Evolutionary conservation across 2,888 invertebrate species (phyloP), one percentile per base, ranked within the genome.

Genomic region (Drosophila stalkeri): DNA sequence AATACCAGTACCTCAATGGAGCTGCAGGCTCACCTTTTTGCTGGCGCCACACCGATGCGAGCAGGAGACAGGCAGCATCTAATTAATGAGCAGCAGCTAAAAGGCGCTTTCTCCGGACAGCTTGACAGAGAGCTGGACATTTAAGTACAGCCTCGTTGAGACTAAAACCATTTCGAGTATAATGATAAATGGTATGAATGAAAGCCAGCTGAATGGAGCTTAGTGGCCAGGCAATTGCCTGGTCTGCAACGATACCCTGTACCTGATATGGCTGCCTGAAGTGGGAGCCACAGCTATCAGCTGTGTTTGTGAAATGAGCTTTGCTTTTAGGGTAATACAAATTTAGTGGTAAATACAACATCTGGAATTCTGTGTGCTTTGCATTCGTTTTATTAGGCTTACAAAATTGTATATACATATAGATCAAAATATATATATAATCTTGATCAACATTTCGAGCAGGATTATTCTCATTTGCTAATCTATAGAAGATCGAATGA

Each of bases 181-280:
- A 65, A 72, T 79, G 75, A 79, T 79, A 72, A 72, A 79, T 79
- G 68, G 67, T 9, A 12, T 23, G 9, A 43, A 39, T 51, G 20
- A 33, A 41, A 56, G 55, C 11, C 49, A 52, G 57, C 18, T 37
- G 49, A 12, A n/a, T 31, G 9, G 27, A 51, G 37, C 56, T 55
- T 31, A 57, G 33, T 43, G 43, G 31, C 41, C 41, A 43, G 41
- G 14, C 41, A 43, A 31, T 27, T 23, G n/a, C n/a, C n/a, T n/a
- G 54, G 3, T 33, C n/a, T 3, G 14, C 18, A n/a, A 7, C 8
- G 41, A 56, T 56, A 31, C 55, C 39, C 55, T 55, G 41, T 31
- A 31, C 7, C 18, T 23, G 1, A 6, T 7, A 7, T 16, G 39
- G 16, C 41, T n/a, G 20, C 3, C 23, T 18, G 12, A 3, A 27